These are phyloP conservation scores for Microcaecilia unicolor DNA, from an alignment of 2,797 vertebrate species.

Conservation along the genomic window DNA sequence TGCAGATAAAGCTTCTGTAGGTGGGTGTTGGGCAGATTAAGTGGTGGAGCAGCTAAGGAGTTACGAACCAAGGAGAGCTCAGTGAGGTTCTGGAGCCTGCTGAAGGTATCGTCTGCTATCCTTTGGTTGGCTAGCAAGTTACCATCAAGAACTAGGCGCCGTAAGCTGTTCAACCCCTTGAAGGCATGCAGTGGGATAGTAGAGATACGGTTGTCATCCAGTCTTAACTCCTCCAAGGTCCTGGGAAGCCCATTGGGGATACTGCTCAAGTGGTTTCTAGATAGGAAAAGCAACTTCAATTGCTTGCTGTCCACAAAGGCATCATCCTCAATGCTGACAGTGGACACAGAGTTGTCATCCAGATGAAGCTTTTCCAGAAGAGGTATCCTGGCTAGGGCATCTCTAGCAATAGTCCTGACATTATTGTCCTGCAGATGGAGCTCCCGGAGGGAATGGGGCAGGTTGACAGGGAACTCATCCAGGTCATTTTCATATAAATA, in stretches of 20 bases:
- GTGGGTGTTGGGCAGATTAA: conserved; percentile 76
- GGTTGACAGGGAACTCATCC: conserved; percentile 77
- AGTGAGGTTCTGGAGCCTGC: conserved; percentile 76
- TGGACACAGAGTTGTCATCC: conserved; percentile 92
- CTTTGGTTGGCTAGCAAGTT: conserved; percentile 92
- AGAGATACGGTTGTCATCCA: conserved; percentile 93
- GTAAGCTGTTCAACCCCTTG: conserved; percentile 71
- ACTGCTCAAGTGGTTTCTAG: conserved; percentile 88
- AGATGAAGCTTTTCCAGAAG: conserved; percentile 84
- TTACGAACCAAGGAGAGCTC: conserved; percentile 87
- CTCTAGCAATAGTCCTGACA: conserved; percentile 73
- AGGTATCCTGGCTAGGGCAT: conserved; percentile 73
- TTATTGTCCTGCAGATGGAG: conserved; percentile 95
- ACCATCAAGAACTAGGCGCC: conserved; percentile 84
- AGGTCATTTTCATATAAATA: conserved; percentile 91
- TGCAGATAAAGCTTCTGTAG: conserved; percentile 81
- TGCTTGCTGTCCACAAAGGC: conserved; percentile 80
- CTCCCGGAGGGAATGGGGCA: conserved; percentile 81
- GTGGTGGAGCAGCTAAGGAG: conserved; percentile 74
- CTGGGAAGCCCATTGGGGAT: conserved; percentile 86
- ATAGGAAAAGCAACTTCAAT: conserved; percentile 80
- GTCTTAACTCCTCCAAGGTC: conserved; percentile 80
- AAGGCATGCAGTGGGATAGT: conserved; percentile 84
- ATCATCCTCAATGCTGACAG: conserved; percentile 88
- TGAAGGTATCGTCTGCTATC: conserved; percentile 87